Conservation (phyloP, 2,888 invertebrate genomes). For the Drosophila fulvimacula region DNA sequence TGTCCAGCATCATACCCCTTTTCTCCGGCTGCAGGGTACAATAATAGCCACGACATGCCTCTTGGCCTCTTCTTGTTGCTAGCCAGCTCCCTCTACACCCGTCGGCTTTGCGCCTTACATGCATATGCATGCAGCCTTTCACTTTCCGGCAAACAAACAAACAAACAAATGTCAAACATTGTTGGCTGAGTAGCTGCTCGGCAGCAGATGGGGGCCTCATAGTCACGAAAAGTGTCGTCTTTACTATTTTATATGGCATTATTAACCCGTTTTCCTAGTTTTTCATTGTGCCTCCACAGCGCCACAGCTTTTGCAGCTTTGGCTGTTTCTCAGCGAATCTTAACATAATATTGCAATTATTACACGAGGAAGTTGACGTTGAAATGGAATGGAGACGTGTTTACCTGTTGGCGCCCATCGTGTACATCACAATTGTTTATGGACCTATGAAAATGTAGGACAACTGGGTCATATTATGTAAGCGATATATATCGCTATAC, state of each 20-base stretch:
- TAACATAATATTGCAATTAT: slow-evolving; percentile 64
- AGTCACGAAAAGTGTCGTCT: slow-evolving; percentile 80
- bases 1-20: background rate
- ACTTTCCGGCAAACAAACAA: slow-evolving; percentile 63
- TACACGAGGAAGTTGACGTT: slow-evolving; percentile 44
- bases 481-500: slow-evolving; percentile 15
- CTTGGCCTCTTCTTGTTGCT: slow-evolving; percentile 47
- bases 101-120: background rate
- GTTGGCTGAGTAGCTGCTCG: slow-evolving; percentile 45
- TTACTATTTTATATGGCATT: slow-evolving; percentile 76
- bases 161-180: slow-evolving; percentile 47
- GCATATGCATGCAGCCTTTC: slow-evolving; percentile 58
- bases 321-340: slow-evolving; percentile 42
- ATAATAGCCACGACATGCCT: slow-evolving; percentile 56
- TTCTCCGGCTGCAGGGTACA: background rate
- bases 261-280: slow-evolving; percentile 80
- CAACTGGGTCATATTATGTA: slow-evolving; percentile 52
- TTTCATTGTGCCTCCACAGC: slow-evolving; percentile 28
- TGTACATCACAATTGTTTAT: slow-evolving; percentile 21
- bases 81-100: slow-evolving; percentile 21
- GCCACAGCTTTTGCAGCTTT: slow-evolving; percentile 28
- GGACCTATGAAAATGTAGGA: slow-evolving; percentile 13
- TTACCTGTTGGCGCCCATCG: slow-evolving; percentile 22
- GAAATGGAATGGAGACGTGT: slow-evolving; percentile 8
- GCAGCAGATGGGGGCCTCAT: slow-evolving; percentile 40